Base-by-base conservation (phyloP, 2,888 invertebrate genomes). In the Drosophila yooni region DNA sequence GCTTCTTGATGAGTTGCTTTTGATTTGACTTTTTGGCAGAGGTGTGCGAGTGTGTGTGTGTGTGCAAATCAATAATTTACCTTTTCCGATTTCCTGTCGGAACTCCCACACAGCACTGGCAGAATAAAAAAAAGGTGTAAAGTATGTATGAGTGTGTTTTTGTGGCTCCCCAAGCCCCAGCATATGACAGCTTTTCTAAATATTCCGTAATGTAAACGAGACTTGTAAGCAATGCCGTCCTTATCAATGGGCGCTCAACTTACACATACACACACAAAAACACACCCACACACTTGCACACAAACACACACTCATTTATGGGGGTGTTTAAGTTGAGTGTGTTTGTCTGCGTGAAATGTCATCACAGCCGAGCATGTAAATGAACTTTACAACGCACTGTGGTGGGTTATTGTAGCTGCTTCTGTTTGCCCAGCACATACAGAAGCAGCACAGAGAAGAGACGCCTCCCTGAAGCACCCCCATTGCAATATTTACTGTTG, bases 331-430 rank as follows among this genome's bases (percentile, higher is more conserved):
- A 57, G 62, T 58, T 74, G 52, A 46, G 58, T 46, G 67, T 58
- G 68, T 69, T 60, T 73, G 68, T 70, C 58, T 73, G 81, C 68
- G 74, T 74, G 63, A 78, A 90, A 88, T 89, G 91, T 89, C 89
- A 89, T 85, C 85, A 88, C 76, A 83, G 83, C 77, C 50, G 60
- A 74, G 76, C 91, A 89, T 90, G 90, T 90, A 90, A 90, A 90
- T 90, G 91, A 90, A 91, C 89, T 90, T 88, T 90, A 77, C 79
- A 84, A 81, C 83, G 75, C 74, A 73, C 74, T 83, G 75, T 78
- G 83, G 66, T 80, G 80, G 71, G 64, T 71, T 66, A 60, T 38
- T 67, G 54, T 66, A 65, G 53, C 75, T 57, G 60, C 70, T 73
- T 65, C 70, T 79, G 68, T 79, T 79, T 79, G 80, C 54, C 76